Conservation (phyloP, 2,797 vertebrate species). For the Rhinoraja longicauda region DNA sequence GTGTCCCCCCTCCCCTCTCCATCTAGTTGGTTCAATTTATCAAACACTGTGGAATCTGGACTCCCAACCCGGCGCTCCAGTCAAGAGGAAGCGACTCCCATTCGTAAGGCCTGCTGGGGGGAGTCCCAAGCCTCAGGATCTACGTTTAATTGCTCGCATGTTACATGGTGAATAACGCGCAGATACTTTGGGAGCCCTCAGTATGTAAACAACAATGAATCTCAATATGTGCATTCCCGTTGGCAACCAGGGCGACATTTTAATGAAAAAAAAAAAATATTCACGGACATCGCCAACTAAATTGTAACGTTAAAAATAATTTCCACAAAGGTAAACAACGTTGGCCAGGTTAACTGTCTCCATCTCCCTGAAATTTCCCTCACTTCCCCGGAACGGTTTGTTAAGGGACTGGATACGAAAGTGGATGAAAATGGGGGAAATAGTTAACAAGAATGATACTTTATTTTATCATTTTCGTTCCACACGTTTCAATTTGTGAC, state of each 20-base stretch:
- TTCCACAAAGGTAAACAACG: neutral
- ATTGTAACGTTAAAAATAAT: neutral
- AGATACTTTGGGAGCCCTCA: neutral
- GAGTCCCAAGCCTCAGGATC: neutral
- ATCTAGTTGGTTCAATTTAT: neutral
- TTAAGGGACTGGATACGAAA: neutral
- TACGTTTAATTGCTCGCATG: neutral
- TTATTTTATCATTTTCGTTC: neutral
- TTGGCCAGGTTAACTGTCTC: neutral
- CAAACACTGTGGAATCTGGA: neutral
- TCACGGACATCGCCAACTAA: neutral
- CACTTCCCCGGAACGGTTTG: neutral
- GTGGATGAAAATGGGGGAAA: neutral
- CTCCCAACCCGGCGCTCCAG: neutral
- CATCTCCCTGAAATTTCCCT: neutral
- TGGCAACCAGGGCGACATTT: neutral
- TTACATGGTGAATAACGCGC: slow-evolving; percentile 5
- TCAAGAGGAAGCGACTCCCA: neutral
- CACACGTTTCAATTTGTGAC: neutral
- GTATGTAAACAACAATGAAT: neutral
- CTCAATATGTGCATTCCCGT: neutral
- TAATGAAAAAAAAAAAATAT: too few species aligned
- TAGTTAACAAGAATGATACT: neutral
- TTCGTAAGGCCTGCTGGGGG: neutral
- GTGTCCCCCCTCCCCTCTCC: too few species aligned